Percentiles rank a stretch among this genome's conserved stretches.
These are phyloP conservation scores for Drosophila nikananu DNA, from an alignment of 1,140 invertebrate species.

Conservation along the genomic window DNA sequence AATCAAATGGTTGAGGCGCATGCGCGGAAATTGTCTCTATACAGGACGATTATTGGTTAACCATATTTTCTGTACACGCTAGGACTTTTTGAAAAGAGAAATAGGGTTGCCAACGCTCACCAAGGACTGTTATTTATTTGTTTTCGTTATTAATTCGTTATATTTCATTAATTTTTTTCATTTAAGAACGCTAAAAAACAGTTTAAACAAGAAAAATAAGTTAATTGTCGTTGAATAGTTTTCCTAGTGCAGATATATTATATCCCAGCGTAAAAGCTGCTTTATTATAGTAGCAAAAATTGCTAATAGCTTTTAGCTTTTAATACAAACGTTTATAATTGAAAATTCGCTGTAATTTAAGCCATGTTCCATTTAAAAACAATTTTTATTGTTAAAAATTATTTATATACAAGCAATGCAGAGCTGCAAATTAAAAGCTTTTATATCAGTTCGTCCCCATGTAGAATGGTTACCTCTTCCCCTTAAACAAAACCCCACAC, in stretches of 20 bases:
- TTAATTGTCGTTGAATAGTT: slow-evolving; percentile 1
- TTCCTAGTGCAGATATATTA: slow-evolving; percentile 4
- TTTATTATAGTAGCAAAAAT: slow-evolving; percentile 16
- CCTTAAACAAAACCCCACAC: slow-evolving; percentile 20
- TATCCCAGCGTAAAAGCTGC: slow-evolving; percentile 17
- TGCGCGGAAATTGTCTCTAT: slow-evolving; percentile 81
- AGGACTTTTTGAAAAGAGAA: slow-evolving; percentile 55
- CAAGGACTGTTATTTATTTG: slow-evolving; percentile 15
- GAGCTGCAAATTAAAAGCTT: slow-evolving; percentile 42
- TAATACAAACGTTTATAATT: slow-evolving; percentile 5
- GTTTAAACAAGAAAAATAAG: slow-evolving; percentile 27
- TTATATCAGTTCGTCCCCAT: slow-evolving; percentile 14
- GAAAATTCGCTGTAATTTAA: slow-evolving; percentile 7
- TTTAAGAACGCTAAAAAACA: slow-evolving; percentile 17
- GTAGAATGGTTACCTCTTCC: slow-evolving; percentile 20
- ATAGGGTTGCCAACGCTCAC: slow-evolving; percentile 64
- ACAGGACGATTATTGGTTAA: slow-evolving; percentile 79
- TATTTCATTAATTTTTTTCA: not conserved
- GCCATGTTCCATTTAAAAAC: slow-evolving; percentile 7
- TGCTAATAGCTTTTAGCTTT: slow-evolving; percentile 23
- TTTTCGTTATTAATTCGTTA: slow-evolving; percentile 11
- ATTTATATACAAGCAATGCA: slow-evolving; percentile 38
- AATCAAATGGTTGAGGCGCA: slow-evolving; percentile 64
- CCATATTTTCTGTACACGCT: slow-evolving; percentile 78
- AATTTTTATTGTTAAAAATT: slow-evolving; percentile 20